These are phyloP conservation scores for Aplysina aerophoba DNA, from an alignment of 37 sponge, comb jelly and placozoan genomes.

Conservation along the genomic window DNA sequence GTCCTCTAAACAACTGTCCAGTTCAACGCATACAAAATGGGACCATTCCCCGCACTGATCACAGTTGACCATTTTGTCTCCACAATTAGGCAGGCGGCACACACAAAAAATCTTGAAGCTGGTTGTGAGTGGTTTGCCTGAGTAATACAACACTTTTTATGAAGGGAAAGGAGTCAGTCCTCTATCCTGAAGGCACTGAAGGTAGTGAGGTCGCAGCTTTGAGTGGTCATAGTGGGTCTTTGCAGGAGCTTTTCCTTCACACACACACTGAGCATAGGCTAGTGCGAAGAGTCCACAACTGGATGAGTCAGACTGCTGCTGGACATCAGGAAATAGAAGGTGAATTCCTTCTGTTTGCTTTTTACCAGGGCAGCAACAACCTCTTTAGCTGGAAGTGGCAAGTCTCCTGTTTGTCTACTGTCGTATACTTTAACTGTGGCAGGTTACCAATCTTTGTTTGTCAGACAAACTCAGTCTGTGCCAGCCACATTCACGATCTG, in stretches of 20 bases:
- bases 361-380: slow-evolving; percentile 1
- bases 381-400: background rate
- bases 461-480: slow-evolving; percentile 7
- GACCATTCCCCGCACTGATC: background rate
- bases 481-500: background rate
- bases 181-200: background rate
- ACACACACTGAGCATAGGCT: slow-evolving; percentile 17
- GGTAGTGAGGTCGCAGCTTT: background rate
- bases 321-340: slow-evolving; percentile 28
- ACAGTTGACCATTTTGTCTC: slow-evolving; percentile 5
- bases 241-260: slow-evolving; percentile 27
- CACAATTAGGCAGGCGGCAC: slow-evolving; percentile 13
- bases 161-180: slow-evolving; percentile 11
- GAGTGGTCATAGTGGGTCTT: background rate
- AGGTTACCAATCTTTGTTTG: background rate
- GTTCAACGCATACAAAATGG: slow-evolving; percentile 6
- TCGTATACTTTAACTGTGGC: background rate
- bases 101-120: slow-evolving; percentile 5
- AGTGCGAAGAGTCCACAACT: slow-evolving; percentile 36
- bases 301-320: slow-evolving; percentile 27
- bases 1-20: background rate
- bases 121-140: slow-evolving; percentile 5
- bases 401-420: slow-evolving; percentile 19
- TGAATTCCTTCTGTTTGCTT: background rate
- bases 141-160: background rate